A percentile compares a stretch with the other conserved stretches of the same genome.
Conservation (phyloP, 2,797 vertebrate genomes). For the Chrysocyon brachyurus region DNA sequence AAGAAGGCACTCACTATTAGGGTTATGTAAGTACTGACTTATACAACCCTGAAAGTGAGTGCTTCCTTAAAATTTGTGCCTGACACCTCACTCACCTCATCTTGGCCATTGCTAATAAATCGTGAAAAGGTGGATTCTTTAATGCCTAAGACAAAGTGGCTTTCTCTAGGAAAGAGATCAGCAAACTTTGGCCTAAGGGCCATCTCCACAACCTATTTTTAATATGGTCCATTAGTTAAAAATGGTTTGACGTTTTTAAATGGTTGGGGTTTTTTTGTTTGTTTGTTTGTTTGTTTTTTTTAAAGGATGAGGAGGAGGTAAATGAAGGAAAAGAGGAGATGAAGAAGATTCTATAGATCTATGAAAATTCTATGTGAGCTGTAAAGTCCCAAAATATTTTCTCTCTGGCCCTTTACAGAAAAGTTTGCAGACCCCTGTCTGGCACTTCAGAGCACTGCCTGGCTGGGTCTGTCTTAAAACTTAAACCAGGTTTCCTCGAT, state of each 20-base stretch:
- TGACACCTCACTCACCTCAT: not conserved
- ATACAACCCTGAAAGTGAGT: not conserved
- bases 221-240: not conserved
- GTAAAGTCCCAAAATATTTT: not conserved
- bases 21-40: not conserved
- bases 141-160: not conserved
- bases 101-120: conserved; percentile 7
- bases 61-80: not conserved
- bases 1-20: not conserved
- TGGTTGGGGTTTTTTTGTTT: not conserved
- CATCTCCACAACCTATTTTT: not conserved
- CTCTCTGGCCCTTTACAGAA: not conserved
- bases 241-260: conserved; percentile 27
- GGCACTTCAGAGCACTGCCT: not conserved
- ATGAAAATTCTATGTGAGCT: not conserved
- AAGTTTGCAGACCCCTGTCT: not conserved
- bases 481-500: not conserved
- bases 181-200: not conserved
- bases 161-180: not conserved
- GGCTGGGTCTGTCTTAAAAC: not conserved
- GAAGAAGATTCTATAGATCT: not conserved
- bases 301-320: not conserved
- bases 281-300: not conserved
- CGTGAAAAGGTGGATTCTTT: not conserved
- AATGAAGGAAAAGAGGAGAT: no score